A percentile compares a stretch with the other conserved stretches of the same genome.
phyloP scores from a whole-genome alignment of 1,140 invertebrate species.

The Drosophila obscura region DNA sequence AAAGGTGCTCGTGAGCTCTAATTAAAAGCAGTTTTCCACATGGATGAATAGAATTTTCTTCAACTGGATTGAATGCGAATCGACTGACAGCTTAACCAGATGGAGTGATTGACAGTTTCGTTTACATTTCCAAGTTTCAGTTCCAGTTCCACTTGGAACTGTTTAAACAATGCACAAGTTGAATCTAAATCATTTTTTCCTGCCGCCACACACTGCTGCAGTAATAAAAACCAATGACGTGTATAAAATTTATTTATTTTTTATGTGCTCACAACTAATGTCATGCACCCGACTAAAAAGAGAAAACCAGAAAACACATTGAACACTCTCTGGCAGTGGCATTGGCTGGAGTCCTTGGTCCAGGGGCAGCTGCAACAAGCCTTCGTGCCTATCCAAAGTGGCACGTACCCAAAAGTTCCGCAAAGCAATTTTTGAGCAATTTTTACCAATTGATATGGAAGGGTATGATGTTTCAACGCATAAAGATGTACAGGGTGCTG shows the following conservation, averaged over 20 bases:
- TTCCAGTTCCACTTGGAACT: not conserved
- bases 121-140: too few species aligned
- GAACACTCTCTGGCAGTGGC: conserved; percentile 23
- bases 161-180: conserved; percentile 7
- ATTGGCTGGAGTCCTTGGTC: conserved; percentile 4
- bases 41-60: not conserved
- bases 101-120: not conserved
- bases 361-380: conserved; percentile 54
- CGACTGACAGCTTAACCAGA: too few species aligned
- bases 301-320: conserved; percentile 36
- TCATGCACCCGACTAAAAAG: conserved; percentile 45
- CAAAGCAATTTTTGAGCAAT: conserved; percentile 73
- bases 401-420: conserved; percentile 75
- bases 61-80: conserved; percentile 31
- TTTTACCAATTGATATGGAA: conserved; percentile 26
- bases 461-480: conserved; percentile 12
- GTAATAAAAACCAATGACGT: conserved; percentile 79
- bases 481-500: not conserved
- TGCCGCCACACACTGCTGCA: conserved; percentile 54
- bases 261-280: conserved; percentile 79
- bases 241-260: conserved; percentile 80
- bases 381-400: conserved; percentile 62
- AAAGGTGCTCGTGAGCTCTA: conserved; percentile 27
- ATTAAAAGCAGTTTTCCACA: conserved; percentile 33
- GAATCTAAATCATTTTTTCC: conserved; percentile 66